Evolutionary conservation across 2,888 invertebrate genomes (phyloP).

Genomic region (Mellilla xanthometata): DNA sequence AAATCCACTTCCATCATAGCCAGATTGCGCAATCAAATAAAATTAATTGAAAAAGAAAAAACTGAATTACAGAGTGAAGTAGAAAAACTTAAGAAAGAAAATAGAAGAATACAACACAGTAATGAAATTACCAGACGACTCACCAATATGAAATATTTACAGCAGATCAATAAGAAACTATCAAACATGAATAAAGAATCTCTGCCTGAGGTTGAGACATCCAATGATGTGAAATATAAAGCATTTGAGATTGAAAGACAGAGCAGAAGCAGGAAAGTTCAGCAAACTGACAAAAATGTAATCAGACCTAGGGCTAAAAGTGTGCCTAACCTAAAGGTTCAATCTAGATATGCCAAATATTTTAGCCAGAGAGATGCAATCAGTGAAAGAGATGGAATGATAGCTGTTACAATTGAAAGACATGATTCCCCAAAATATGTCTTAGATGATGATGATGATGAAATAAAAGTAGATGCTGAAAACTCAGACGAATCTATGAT

Average conservation of each 20-base stretch:
- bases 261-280: conserved; percentile 51
- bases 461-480: conserved; percentile 24
- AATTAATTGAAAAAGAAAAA: conserved; percentile 88
- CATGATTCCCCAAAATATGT: conserved; percentile 28
- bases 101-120: conserved; percentile 83
- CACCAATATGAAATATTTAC: conserved; percentile 88
- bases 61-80: conserved; percentile 84
- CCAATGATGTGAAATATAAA: conserved; percentile 63
- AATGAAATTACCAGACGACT: conserved; percentile 81
- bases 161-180: conserved; percentile 87
- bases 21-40: conserved; percentile 88
- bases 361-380: conserved; percentile 70
- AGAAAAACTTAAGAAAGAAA: conserved; percentile 86
- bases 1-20: conserved; percentile 88
- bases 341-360: conserved; percentile 76
- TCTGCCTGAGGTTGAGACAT: conserved; percentile 49
- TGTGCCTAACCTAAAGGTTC: conserved; percentile 75
- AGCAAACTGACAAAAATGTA: conserved; percentile 35
- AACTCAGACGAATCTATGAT: conserved; percentile 39
- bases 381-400: conserved; percentile 55
- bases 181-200: conserved; percentile 56
- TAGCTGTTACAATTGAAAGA: conserved; percentile 36
- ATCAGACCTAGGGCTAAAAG: conserved; percentile 69
- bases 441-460: conserved; percentile 38
- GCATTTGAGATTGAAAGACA: conserved; percentile 69